These are phyloP conservation scores for Neopelma chrysocephalum DNA, from an alignment of 2,797 vertebrate genomes.

Conservation along the genomic window DNA sequence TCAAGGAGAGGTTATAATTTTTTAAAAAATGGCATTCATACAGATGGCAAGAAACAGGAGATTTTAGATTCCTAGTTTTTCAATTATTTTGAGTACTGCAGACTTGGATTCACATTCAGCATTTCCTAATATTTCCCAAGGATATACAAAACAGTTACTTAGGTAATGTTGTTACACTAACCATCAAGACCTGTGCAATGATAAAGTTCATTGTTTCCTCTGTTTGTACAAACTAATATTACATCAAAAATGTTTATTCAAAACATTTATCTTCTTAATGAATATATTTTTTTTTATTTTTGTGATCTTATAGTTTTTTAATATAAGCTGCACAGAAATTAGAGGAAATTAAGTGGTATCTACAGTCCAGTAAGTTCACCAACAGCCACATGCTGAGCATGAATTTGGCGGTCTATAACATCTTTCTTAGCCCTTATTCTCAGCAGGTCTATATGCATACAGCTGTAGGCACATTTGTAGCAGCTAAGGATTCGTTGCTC, in stretches of 20 bases:
- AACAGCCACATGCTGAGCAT: background rate
- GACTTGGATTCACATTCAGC: background rate
- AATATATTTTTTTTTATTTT: background rate
- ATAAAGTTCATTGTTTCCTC: background rate
- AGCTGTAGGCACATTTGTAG: background rate
- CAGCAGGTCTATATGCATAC: background rate
- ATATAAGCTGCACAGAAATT: background rate
- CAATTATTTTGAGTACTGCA: background rate
- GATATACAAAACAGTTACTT: background rate
- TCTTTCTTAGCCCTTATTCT: background rate
- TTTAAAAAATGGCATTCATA: background rate
- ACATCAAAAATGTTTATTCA: background rate
- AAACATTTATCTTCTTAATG: background rate
- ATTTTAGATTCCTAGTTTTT: background rate
- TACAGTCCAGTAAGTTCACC: background rate
- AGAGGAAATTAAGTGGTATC: background rate
- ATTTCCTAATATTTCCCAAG: background rate
- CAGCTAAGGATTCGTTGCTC: background rate
- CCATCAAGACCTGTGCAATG: background rate
- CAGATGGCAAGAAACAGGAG: background rate
- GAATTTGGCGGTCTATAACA: background rate
- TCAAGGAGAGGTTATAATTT: background rate
- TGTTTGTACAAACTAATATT: background rate
- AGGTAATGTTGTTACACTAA: background rate
- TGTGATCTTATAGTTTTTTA: background rate